A percentile compares a stretch with the other conserved stretches of the same genome.
phyloP scores from a whole-genome alignment of 1,140 invertebrate genomes.

The Bombus sylvicola region DNA sequence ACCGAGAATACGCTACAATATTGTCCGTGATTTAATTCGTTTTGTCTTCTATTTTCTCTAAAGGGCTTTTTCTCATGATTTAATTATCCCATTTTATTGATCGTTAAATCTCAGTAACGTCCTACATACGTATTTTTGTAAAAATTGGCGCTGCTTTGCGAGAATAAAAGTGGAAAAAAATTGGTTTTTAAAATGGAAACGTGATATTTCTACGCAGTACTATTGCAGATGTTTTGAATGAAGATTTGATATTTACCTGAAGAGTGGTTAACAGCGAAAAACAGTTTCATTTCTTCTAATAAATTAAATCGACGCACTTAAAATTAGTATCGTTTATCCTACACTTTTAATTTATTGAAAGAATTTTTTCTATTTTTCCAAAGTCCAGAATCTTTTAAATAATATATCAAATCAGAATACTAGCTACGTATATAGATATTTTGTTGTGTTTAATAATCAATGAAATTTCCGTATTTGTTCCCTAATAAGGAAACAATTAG shows the following conservation, averaged over 20 bases:
- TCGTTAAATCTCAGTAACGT: background rate
- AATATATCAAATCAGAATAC: background rate
- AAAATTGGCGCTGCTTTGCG: background rate
- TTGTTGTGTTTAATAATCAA: background rate
- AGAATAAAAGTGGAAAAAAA: background rate
- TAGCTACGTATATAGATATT: background rate
- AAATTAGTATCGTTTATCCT: background rate
- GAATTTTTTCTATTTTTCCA: background rate
- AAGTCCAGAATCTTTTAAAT: background rate
- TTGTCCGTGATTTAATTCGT: background rate
- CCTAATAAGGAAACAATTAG: background rate
- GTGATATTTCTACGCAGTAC: background rate
- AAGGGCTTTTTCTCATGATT: background rate
- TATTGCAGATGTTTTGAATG: too few relatives aligned
- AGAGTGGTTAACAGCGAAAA: background rate
- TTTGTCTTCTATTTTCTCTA: background rate
- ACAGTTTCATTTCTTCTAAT: background rate
- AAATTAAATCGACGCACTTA: background rate
- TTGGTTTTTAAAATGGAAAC: background rate
- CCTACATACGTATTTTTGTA: background rate
- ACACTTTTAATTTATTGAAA: background rate
- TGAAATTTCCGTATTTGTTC: background rate
- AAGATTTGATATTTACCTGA: background rate
- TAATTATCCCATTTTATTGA: too few relatives aligned
- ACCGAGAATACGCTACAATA: background rate